Evolutionary conservation across 2,797 vertebrate genomes (phyloP).

Genomic region (Chiloscyllium punctatum): DNA sequence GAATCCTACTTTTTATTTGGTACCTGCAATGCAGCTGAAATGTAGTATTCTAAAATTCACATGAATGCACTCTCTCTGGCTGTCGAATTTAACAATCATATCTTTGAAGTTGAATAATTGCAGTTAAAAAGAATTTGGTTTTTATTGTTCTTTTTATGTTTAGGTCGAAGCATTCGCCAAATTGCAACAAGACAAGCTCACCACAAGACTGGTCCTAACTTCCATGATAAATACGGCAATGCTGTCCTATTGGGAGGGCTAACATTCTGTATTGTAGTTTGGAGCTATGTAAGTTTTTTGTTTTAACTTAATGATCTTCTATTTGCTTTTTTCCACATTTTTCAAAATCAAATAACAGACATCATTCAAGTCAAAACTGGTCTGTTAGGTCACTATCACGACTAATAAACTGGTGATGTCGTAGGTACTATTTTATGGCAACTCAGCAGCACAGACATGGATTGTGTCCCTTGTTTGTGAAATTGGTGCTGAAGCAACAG

Average conservation of each 20-base stretch:
- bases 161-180: constrained; percentile 55
- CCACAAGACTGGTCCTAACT: constrained; percentile 50
- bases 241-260: constrained; percentile 53
- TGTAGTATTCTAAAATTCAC: background rate
- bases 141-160: background rate
- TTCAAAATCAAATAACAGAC: background rate
- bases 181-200: constrained; percentile 52
- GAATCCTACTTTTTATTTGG: background rate
- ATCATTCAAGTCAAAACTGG: background rate
- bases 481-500: background rate
- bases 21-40: background rate
- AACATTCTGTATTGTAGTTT: constrained; percentile 46
- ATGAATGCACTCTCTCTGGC: background rate
- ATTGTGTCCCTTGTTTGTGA: background rate
- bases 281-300: constrained; percentile 65
- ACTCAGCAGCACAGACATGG: background rate
- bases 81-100: background rate
- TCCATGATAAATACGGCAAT: constrained; percentile 63
- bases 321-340: background rate
- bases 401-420: background rate
- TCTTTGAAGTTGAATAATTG: background rate
- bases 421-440: background rate
- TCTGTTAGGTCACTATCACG: too few relatives aligned
- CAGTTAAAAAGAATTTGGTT: background rate
- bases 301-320: background rate